phyloP scores from a whole-genome alignment of 2,797 vertebrate genomes.

The Arnoldichthys spilopterus region DNA sequence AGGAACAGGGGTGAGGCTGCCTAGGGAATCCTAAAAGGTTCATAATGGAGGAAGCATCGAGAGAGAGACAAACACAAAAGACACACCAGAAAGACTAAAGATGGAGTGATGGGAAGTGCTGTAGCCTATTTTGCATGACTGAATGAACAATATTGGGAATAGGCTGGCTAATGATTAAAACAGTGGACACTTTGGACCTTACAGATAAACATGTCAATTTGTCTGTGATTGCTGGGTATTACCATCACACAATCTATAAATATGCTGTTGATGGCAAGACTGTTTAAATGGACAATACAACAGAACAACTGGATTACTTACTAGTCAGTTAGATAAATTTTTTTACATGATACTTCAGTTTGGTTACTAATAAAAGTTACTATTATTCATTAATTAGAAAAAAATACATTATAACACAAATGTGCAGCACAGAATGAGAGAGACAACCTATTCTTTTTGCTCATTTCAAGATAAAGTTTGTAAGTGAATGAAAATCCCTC shows the following conservation, averaged over 20 bases:
- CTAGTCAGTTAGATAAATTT: too few species aligned
- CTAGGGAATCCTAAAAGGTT: slow-evolving; percentile 44
- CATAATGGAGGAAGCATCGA: slow-evolving; percentile 41
- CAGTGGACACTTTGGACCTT: slow-evolving; percentile 3
- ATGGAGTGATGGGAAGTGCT: slow-evolving; percentile 14
- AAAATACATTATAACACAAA: too few species aligned
- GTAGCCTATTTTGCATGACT: slow-evolving; percentile 22
- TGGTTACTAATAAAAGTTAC: too few species aligned
- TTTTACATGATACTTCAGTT: too few species aligned
- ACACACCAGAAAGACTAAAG: slow-evolving; percentile 22
- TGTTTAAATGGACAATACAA: too few species aligned
- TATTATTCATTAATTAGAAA: background rate
- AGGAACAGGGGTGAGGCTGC: slow-evolving; percentile 24
- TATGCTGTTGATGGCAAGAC: background rate
- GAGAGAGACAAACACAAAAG: slow-evolving; percentile 43
- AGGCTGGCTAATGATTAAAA: slow-evolving; percentile 23
- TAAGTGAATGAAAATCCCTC: background rate
- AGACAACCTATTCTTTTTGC: background rate
- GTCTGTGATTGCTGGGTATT: background rate
- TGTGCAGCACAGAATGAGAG: background rate
- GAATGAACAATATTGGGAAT: slow-evolving; percentile 4
- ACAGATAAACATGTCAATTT: slow-evolving; percentile 1
- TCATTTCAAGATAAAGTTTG: background rate
- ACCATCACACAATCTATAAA: background rate
- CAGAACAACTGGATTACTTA: too few species aligned